Evolutionary conservation across 2,113 vertebrate genomes (phyloP), one percentile per base, ranked within the genome.

Genomic region (Tricholaema leucomelas): DNA sequence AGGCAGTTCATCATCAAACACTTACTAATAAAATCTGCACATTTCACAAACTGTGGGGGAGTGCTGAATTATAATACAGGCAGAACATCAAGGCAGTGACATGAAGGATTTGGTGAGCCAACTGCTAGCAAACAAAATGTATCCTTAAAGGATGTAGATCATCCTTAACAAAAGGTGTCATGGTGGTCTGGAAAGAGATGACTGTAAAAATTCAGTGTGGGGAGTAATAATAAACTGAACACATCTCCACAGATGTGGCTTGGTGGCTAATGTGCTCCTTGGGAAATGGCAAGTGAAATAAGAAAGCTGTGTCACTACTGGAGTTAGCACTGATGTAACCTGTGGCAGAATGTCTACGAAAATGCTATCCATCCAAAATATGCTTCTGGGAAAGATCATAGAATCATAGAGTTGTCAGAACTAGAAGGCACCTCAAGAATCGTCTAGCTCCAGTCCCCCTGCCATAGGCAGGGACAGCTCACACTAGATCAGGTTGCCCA

Each of bases 21-120:
- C 40, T 70, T 55, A 55, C 77, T 76, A 91, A 92, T 92, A 81
- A 87, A 94, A 96, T 76, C 78, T 90, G 50, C 38, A 56, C 63
- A n/a, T 90, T 84, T 91, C 70, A 78, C 81, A 87, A 90, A 58
- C 59, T 79, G 50, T 79, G 74, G 78, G 46, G 77, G 77, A 85
- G 83, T 90, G 70, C 55, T 87, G 78, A 78, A 65, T 92, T 87
- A 48, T 40, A 81, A 84, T 81, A 64, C 85, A 82, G 64, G 52
- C 40, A 73, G 77, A 72, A 84, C 44, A 88, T 79, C 25, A 81
- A 66, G 74, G 78, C 27, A 91, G 40, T 46, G 81, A 73, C 50
- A 81, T 44, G 38, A 85, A 89, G 88, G 84, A 78, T 79, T 88
- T 2, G 12, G 44, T 74, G 78, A 72, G 31, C 19, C 74, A 79